Percentiles rank a stretch among this genome's conserved stretches.
Conservation (phyloP, 2,797 vertebrate genomes). For the Notamacropus eugenii region DNA sequence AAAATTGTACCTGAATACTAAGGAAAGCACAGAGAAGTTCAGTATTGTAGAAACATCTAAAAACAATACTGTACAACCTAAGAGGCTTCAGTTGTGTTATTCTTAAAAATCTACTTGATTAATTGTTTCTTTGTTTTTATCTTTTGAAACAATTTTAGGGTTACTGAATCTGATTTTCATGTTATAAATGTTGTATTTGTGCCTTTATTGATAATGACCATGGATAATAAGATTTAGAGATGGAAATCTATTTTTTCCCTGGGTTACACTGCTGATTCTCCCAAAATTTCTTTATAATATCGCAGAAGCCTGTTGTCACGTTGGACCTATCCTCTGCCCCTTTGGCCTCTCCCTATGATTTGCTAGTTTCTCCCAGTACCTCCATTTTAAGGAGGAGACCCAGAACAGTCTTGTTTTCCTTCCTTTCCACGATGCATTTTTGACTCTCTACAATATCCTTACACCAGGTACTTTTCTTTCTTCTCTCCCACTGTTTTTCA, state of each 20-base stretch:
- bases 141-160: background rate
- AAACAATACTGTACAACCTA: background rate
- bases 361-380: background rate
- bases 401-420: background rate
- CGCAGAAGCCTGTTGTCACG: background rate
- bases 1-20: background rate
- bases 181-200: slow-evolving; percentile 34
- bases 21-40: background rate
- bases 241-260: background rate
- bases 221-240: background rate
- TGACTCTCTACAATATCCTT: background rate
- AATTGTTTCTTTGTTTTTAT: background rate
- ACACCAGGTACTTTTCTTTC: background rate
- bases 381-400: background rate
- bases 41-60: background rate
- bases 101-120: background rate
- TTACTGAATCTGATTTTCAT: slow-evolving; percentile 22
- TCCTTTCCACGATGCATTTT: background rate
- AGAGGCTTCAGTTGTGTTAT: background rate
- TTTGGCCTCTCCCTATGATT: background rate
- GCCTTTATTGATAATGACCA: slow-evolving; percentile 44
- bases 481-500: background rate
- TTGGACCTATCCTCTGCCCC: background rate
- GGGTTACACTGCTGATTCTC: background rate
- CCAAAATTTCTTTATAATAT: background rate